Percentiles rank a stretch among this genome's conserved stretches.
phyloP scores from a whole-genome alignment of 2,113 vertebrate genomes.

The Spermophilus dauricus region DNA sequence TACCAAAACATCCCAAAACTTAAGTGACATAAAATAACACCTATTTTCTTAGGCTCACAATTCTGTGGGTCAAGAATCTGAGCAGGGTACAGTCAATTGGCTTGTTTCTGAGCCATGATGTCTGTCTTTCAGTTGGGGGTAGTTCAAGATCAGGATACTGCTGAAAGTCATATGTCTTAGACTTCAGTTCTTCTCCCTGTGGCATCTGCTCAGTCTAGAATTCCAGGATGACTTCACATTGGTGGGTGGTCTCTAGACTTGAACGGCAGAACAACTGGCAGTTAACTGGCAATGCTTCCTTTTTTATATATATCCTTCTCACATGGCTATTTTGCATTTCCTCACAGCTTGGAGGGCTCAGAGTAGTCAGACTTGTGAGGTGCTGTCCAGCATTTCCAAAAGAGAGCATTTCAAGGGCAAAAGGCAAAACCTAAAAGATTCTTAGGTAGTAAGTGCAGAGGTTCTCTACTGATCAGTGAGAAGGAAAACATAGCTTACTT shows the following conservation, averaged over 20 bases:
- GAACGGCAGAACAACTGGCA: not conserved
- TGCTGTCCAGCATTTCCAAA: not conserved
- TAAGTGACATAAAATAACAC: not conserved
- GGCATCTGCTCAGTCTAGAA: not conserved
- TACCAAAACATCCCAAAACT: not conserved
- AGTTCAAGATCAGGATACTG: not conserved
- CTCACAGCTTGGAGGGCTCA: not conserved
- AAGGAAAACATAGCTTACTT: not conserved
- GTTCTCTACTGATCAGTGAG: too few species aligned
- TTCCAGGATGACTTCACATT: not conserved
- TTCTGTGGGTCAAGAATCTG: not conserved
- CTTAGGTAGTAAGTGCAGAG: not conserved
- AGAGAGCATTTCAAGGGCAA: not conserved
- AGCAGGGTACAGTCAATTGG: too few species aligned
- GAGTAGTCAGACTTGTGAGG: not conserved
- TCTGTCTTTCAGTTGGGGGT: not conserved
- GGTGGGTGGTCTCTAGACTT: not conserved
- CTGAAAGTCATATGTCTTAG: not conserved
- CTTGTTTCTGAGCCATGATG: not conserved
- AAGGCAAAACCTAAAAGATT: not conserved
- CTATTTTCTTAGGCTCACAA: not conserved
- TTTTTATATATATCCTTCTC: not conserved
- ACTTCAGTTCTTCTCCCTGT: not conserved
- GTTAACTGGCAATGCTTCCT: not conserved
- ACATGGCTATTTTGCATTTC: not conserved